Base-by-base conservation (phyloP, 1,140 invertebrate genomes). In the roundworm (Caenorhabditis elegans) region DNA sequence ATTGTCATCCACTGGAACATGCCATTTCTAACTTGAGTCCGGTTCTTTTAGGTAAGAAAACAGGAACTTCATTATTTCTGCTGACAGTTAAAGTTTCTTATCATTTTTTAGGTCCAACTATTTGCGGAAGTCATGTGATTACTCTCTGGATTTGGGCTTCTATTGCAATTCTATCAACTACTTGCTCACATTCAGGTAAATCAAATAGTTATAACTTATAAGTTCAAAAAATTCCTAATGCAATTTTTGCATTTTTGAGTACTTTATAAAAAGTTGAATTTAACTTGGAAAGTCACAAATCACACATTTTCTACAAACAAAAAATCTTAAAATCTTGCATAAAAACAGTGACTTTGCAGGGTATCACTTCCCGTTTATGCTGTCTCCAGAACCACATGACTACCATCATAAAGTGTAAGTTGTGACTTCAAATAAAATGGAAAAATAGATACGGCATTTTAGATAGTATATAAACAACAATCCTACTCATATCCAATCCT, bases 1-100 rank as follows among this genome's bases (percentile, higher is more conserved):
- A 96, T 90, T 94, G 94, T 85, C 95, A 96, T 90, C 95, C 95
- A 1, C 86, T 96, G 17, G 95, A 96, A 89, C 95, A 96, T 90
- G 91, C 95, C 51, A 92, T 95, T 55, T 94, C 94, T 28, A 96
- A 96, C 90, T 87, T 95, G 28, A 77, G 95, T 47, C 95, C 95
- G 24, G 93, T 94, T 6, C 93, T 95, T 15, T n/a, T 70, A 10
- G 53, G 53, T 53, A 24, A 26, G 51, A 5, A 48, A 48, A 48
- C 19, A 26, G 24, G 51, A 24, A 10, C 4, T 43, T 8, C 5
- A 5, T 43, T 5, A 43, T 43, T 43, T 43, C 39, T 15, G 51
- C 51, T 26, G 51, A 28, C 8, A 53, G 8, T 53, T 5, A 3
- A 6, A 5, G 39, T 43, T 43, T 15, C 5, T 15, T 43, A 43